phyloP scores from a whole-genome alignment of 2,888 invertebrate genomes.

The Lysandra bellargus region DNA sequence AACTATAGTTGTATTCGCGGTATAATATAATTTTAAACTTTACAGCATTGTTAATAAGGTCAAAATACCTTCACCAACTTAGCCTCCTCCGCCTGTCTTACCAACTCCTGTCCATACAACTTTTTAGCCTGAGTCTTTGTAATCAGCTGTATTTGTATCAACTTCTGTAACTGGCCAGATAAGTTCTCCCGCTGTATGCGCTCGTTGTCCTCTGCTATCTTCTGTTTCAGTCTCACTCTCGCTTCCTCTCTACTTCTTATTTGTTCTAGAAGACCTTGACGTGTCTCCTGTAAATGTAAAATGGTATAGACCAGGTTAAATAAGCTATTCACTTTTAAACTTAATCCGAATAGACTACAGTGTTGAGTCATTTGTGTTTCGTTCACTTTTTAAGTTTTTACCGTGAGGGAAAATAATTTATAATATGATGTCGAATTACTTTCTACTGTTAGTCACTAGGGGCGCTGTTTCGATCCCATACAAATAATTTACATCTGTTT shows the following conservation, averaged over 20 bases:
- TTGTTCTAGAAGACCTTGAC: slow-evolving; percentile 59
- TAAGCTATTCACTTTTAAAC: too few species aligned
- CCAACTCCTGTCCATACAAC: slow-evolving; percentile 45
- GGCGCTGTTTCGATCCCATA: too few species aligned
- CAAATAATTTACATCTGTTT: too few species aligned
- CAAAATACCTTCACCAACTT: neutral
- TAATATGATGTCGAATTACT: too few species aligned
- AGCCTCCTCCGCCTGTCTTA: slow-evolving; percentile 46
- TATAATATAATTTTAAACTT: too few species aligned
- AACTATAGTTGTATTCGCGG: too few species aligned
- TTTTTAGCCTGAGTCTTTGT: neutral
- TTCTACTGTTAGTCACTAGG: too few species aligned
- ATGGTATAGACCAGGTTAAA: too few species aligned
- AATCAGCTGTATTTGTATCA: neutral
- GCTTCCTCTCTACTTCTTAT: slow-evolving; percentile 55
- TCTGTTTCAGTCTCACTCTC: slow-evolving; percentile 48
- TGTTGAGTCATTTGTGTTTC: too few species aligned
- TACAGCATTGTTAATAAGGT: neutral
- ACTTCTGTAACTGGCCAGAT: neutral
- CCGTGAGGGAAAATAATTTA: too few species aligned
- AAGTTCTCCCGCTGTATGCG: slow-evolving; percentile 36
- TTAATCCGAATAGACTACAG: too few species aligned
- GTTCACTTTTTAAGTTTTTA: too few species aligned
- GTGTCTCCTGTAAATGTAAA: slow-evolving; percentile 53
- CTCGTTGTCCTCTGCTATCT: slow-evolving; percentile 51